phyloP scores from a whole-genome alignment of 2,888 invertebrate genomes.

The Eilema griseolum region DNA sequence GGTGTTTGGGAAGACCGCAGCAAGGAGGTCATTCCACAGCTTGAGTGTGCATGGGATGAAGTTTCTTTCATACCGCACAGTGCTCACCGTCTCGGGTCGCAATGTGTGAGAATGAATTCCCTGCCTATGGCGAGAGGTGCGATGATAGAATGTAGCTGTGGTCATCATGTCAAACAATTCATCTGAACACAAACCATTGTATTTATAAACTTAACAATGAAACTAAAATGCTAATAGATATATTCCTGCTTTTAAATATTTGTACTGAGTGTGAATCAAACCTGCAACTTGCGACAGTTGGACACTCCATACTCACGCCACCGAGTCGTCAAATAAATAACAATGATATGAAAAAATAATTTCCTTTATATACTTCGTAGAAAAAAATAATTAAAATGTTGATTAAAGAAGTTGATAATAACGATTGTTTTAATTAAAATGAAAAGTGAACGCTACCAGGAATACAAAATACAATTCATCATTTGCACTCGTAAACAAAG shows the following conservation, averaged over 20 bases:
- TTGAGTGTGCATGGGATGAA: too few species aligned
- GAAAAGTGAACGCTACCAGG: background rate
- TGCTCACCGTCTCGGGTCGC: too few species aligned
- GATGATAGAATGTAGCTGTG: too few species aligned
- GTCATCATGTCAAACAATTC: too few species aligned
- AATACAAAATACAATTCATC: conserved; percentile 1
- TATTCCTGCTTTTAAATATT: background rate
- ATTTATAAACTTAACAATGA: too few species aligned
- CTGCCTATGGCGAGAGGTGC: too few species aligned
- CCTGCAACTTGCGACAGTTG: background rate
- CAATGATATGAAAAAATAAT: background rate
- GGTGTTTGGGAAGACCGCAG: too few species aligned
- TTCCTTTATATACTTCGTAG: background rate
- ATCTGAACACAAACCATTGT: too few species aligned
- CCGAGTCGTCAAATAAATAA: background rate
- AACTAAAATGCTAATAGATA: too few species aligned
- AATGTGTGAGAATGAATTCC: too few species aligned
- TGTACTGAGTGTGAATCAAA: background rate
- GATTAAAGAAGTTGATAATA: background rate
- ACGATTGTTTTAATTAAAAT: conserved; percentile 1
- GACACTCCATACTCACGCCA: background rate
- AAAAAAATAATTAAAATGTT: background rate
- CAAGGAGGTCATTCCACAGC: too few species aligned
- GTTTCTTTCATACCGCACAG: too few species aligned
- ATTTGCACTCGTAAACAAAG: background rate